Evolutionary conservation across 2,113 vertebrate genomes (phyloP).

Genomic region (Columba livia): DNA sequence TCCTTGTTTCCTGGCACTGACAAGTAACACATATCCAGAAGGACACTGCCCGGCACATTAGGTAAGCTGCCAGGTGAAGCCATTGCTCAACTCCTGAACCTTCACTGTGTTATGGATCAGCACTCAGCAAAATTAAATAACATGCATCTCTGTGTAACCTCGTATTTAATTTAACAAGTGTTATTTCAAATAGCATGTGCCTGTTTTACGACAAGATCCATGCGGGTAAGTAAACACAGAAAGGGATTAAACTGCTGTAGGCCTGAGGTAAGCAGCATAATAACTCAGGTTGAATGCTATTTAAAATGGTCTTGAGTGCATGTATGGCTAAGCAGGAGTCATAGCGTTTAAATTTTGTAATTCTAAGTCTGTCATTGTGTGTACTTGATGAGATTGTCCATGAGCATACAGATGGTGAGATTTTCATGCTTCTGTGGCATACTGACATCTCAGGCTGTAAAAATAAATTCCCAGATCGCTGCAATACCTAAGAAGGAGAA

Average conservation of each 20-base stretch:
- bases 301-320: conserved; percentile 1
- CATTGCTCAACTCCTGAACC: neutral
- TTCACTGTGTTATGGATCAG: neutral
- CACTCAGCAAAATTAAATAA: neutral
- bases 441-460: conserved; percentile 63
- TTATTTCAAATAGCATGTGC: neutral
- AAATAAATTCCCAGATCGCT: conserved; percentile 57
- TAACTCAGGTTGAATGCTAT: conserved; percentile 14
- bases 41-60: conserved; percentile 15
- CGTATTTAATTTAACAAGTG: conserved; percentile 5
- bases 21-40: conserved; percentile 24
- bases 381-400: conserved; percentile 60
- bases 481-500: conserved; percentile 40
- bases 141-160: neutral
- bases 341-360: conserved; percentile 35
- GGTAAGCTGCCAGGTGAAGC: conserved; percentile 13
- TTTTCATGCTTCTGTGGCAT: conserved; percentile 65
- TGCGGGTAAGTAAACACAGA: neutral
- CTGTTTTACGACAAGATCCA: neutral
- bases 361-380: conserved; percentile 48
- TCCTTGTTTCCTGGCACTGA: conserved; percentile 8
- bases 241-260: neutral
- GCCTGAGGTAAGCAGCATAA: conserved; percentile 31
- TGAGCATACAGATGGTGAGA: conserved; percentile 69
- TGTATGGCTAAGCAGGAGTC: neutral